A percentile compares a stretch with the other conserved stretches of the same genome.
These are phyloP conservation scores for Eilema depressum DNA, from an alignment of 2,888 invertebrate genomes.

Conservation along the genomic window DNA sequence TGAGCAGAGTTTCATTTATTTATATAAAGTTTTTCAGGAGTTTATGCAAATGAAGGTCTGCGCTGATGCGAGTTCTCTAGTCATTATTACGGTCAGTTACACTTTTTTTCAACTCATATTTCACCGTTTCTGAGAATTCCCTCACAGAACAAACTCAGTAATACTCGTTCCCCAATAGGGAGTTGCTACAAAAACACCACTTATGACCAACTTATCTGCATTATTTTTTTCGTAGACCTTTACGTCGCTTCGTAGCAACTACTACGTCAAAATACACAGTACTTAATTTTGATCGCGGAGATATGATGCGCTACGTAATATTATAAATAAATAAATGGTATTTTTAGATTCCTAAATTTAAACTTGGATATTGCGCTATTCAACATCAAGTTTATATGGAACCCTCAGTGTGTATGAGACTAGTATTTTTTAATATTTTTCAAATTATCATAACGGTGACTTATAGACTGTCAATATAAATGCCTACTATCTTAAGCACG, in stretches of 20 bases:
- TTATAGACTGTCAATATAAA: background rate
- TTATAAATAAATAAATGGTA: background rate
- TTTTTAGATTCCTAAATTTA: too few relatives aligned
- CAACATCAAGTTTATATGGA: background rate
- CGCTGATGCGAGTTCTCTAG: background rate
- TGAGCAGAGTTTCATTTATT: background rate
- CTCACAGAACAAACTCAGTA: background rate
- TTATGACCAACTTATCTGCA: background rate
- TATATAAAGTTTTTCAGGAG: background rate
- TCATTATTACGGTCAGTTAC: background rate
- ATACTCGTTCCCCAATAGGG: background rate
- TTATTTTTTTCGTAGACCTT: background rate
- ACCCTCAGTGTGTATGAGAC: background rate
- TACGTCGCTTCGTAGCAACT: background rate
- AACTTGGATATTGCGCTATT: too few relatives aligned
- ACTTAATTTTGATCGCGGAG: background rate
- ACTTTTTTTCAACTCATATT: background rate
- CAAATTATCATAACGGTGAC: background rate
- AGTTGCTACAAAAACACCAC: background rate
- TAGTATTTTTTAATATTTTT: background rate
- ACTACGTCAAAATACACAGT: background rate
- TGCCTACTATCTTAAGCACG: background rate
- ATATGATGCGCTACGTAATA: conserved; percentile 3
- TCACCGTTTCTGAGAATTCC: background rate
- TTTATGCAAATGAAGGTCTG: background rate